Percentiles rank a stretch among this genome's conserved stretches.
phyloP scores from a whole-genome alignment of 2,797 vertebrate species.

The Cichlasoma orientale region DNA sequence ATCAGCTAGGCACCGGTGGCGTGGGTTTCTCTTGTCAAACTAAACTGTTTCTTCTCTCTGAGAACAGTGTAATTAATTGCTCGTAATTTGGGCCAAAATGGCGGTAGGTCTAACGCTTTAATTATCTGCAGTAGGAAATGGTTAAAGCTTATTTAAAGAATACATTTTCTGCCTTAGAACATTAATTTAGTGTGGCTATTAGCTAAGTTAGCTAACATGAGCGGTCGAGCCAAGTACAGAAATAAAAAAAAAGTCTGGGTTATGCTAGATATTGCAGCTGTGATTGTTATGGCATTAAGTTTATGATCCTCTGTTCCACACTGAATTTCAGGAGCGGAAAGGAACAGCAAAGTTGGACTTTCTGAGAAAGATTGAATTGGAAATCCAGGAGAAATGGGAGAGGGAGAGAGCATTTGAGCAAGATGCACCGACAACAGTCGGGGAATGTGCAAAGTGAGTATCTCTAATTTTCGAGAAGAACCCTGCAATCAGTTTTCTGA shows the following conservation, averaged over 20 bases:
- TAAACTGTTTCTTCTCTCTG: constrained; percentile 18
- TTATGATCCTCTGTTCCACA: neutral
- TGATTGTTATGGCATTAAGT: neutral
- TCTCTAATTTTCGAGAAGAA: neutral
- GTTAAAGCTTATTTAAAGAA: neutral
- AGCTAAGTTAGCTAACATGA: constrained; percentile 60
- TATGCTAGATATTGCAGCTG: neutral
- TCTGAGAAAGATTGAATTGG: constrained; percentile 91
- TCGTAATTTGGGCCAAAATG: constrained; percentile 49
- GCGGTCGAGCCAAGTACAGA: constrained; percentile 29
- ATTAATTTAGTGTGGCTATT: constrained; percentile 49
- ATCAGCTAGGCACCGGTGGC: constrained; percentile 72
- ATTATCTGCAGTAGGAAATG: fast-evolving
- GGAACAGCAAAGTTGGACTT: constrained; percentile 96
- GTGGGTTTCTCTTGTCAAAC: constrained; percentile 64
- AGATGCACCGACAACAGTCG: constrained; percentile 75
- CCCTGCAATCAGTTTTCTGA: neutral
- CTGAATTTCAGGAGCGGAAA: constrained; percentile 87
- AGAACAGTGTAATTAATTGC: neutral
- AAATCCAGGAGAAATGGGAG: constrained; percentile 94
- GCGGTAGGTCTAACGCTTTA: constrained; percentile 57
- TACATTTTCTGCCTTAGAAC: neutral
- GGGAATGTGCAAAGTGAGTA: constrained; percentile 75
- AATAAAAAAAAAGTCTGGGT: neutral
- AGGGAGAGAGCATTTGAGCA: constrained; percentile 85